Evolutionary conservation across 2,888 invertebrate species (phyloP), one percentile per base, ranked within the genome.

Genomic region (Hymenopus coronatus): DNA sequence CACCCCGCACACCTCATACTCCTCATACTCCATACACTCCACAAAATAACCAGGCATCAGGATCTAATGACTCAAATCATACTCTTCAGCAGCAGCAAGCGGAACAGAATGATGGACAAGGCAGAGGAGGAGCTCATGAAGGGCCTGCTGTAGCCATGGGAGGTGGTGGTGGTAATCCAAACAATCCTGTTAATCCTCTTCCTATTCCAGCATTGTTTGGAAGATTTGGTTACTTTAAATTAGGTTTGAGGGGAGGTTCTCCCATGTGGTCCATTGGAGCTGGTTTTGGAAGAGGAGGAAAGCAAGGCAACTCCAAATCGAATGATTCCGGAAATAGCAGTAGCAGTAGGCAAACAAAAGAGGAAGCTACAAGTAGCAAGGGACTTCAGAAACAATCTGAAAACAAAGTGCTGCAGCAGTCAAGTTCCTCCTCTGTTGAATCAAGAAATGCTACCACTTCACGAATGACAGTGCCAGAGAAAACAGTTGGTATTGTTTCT

Each of bases 171-270:
- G 94, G 94, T 15, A 95, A 94, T 91, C 93, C 94, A 1, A 94
- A 94, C 90, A 94, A 94, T 91, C 95, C 95, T 14, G 93, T 94
- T 84, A 95, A 95, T 92, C 94, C 94, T 0, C 94, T 95, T 87
- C 96, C 96, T 0, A 91, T 94, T n/a, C 95, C 95, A 1, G 94
- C 95, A 30, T 87, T 91, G 46, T 95, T 95, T 91, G 94, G 94
- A 1, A 94, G 95, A 85, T 95, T 94, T 91, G 94, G 94, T 0
- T 96, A 95, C 92, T 94, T 94, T 91, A 95, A 95, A 91, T 93
- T 95, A 3, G 97, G 94, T 90, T 93, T 92, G 92, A 92, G 91
- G 87, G 93, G 93, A 30, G 92, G 93, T 33, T 91, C 91, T 30
- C 92, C 92, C 2, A 92, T 92, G 91, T 92, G 92, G 92, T 89